Evolutionary conservation across 2,113 vertebrate species (phyloP).

Genomic region (Gulo gulo): DNA sequence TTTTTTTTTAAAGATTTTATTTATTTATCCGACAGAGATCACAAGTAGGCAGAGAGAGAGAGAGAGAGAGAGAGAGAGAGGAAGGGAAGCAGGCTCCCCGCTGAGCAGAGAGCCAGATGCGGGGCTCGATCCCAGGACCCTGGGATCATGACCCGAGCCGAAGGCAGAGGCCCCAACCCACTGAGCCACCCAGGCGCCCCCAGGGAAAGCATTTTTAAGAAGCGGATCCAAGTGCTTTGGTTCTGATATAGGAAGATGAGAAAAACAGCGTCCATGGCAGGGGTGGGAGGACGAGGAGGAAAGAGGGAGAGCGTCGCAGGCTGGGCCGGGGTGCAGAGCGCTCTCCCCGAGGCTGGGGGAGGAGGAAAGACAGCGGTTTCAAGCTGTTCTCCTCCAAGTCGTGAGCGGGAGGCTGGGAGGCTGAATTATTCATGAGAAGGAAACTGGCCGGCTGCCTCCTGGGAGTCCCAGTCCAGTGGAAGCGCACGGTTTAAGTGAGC

Average conservation of each 20-base stretch:
- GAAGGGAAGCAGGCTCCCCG: too few species aligned
- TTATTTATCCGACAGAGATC: too few species aligned
- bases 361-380: not conserved
- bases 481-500: not conserved
- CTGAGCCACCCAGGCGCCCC: too few species aligned
- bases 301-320: not conserved
- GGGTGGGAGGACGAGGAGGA: not conserved
- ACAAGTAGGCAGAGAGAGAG: too few species aligned
- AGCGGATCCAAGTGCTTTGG: constrained; percentile 37
- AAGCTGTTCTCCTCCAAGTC: not conserved
- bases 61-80: too few species aligned
- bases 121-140: too few species aligned
- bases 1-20: too few species aligned
- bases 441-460: constrained; percentile 52
- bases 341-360: too few species aligned
- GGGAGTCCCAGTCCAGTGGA: constrained; percentile 33
- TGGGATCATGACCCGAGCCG: too few species aligned
- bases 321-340: not conserved
- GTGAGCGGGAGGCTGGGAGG: not conserved
- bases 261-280: not conserved
- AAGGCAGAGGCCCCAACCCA: too few species aligned
- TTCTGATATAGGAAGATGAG: constrained; percentile 46
- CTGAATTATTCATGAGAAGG: constrained; percentile 47
- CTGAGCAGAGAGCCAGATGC: too few species aligned
- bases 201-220: not conserved